Evolutionary conservation across 2,113 vertebrate genomes (phyloP).

Genomic region (Oophaga pumilio): DNA sequence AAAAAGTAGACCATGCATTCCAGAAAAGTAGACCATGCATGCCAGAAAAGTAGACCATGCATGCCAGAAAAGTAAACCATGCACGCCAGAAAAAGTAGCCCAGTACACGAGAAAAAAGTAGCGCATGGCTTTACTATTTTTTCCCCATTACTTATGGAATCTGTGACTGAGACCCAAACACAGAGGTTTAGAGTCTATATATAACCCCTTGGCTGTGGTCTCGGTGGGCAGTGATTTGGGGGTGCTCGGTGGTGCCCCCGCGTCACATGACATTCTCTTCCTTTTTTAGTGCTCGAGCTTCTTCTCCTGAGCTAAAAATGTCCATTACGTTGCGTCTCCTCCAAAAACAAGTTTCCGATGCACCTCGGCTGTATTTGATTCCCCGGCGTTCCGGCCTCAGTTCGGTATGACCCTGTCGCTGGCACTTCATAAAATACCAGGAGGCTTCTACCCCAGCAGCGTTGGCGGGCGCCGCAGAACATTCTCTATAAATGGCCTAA

Average conservation of each 20-base stretch:
- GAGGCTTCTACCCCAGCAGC: not conserved
- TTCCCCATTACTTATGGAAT: too few relatives aligned
- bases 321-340: not conserved
- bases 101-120: too few relatives aligned
- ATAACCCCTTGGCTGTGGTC: not conserved
- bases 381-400: conserved; percentile 15
- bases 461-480: not conserved
- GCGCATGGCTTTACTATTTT: too few relatives aligned
- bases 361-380: conserved; percentile 29
- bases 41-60: too few relatives aligned
- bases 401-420: conserved; percentile 1
- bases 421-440: conserved; percentile 21
- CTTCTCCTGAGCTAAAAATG: conserved; percentile 27
- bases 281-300: not conserved
- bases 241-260: not conserved
- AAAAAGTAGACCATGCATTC: too few relatives aligned
- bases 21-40: too few relatives aligned
- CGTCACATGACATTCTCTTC: not conserved
- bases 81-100: too few relatives aligned
- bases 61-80: too few relatives aligned
- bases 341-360: conserved; percentile 27
- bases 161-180: too few relatives aligned
- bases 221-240: not conserved
- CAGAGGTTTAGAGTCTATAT: not conserved
- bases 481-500: not conserved